These are phyloP conservation scores for Fratercula arctica DNA, from an alignment of 2,797 vertebrate genomes.

Conservation along the genomic window DNA sequence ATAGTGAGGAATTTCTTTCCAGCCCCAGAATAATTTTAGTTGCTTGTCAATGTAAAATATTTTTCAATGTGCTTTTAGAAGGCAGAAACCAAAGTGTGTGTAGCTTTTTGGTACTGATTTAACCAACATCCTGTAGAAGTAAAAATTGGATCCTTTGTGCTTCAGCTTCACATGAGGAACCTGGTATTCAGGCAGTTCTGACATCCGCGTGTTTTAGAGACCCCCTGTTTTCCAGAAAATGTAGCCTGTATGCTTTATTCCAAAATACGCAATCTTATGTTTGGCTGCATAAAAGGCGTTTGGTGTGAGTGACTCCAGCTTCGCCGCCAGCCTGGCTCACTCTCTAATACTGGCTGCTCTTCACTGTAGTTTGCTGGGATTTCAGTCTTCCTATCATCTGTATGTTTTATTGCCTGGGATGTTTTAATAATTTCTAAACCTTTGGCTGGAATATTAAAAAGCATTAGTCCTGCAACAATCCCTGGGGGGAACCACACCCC, in stretches of 20 bases:
- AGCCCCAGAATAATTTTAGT: neutral
- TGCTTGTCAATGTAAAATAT: neutral
- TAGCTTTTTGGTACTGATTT: neutral
- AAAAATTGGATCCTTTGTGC: neutral
- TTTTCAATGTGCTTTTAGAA: neutral
- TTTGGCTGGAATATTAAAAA: neutral
- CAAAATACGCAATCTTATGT: neutral
- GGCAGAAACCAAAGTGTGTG: rapidly evolving
- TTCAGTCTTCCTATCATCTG: neutral
- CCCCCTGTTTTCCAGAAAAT: neutral
- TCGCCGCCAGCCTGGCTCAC: neutral
- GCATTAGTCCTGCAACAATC: neutral
- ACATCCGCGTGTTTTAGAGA: neutral
- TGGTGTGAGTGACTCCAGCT: neutral
- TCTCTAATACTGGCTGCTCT: neutral
- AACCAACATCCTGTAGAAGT: neutral
- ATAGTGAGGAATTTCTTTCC: neutral
- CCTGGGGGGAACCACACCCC: neutral
- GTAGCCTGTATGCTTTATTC: neutral
- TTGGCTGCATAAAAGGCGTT: neutral
- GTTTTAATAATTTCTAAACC: neutral
- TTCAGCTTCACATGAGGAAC: neutral
- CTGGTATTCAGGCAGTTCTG: neutral
- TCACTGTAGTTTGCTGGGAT: neutral
- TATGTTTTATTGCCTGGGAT: neutral